Evolutionary conservation across 2,888 invertebrate genomes (phyloP), one percentile per base, ranked within the genome.

Genomic region (Troides aeacus): DNA sequence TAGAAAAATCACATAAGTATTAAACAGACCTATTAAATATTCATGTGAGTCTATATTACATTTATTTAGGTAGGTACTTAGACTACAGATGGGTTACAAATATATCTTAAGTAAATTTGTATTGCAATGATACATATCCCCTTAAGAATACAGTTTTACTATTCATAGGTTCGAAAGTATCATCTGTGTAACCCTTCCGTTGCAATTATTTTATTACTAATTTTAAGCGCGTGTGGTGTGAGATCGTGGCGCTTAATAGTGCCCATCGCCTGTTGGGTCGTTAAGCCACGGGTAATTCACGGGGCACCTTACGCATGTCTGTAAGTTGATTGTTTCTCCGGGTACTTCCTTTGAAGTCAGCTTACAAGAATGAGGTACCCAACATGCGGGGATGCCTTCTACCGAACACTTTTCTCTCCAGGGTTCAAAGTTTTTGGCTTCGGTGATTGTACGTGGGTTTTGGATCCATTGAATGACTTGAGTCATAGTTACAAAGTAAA

Each of bases 401-500:
- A 97, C 97, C 62, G 94, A 93, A 83, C 98, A 98, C 95, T 97
- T 97, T 90, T 98, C 98, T 94, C 96, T 96, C 97, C 98, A 98
- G 64, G 97, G 96, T 86, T 98, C 97, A 89, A 98, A 98, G 93
- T 96, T 97, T 94, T 97, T 97, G 65, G 96, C 96, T 86, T 97
- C 97, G 69, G 95, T 93, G 76, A 96, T 84, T 18, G 97, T 97
- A 72, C 96, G 94, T 62, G 98, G 98, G 85, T 97, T 97, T 84
- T 98, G 98, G 83, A 98, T 97, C 98, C 98, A 98, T 84, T 98
- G 98, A 78, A 98, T 97, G 10, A 97, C 97, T 87, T 97, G 97
- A n/a, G 98, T 98, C 97, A 97, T 98, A 71, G 98, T 98, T 21
- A 97, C 97, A 85, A 98, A 98, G 90, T 97, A 98, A 15, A 98